A percentile compares a stretch with the other conserved stretches of the same genome.
phyloP scores from a whole-genome alignment of 2,113 vertebrate species.

The Heptranchias perlo region DNA sequence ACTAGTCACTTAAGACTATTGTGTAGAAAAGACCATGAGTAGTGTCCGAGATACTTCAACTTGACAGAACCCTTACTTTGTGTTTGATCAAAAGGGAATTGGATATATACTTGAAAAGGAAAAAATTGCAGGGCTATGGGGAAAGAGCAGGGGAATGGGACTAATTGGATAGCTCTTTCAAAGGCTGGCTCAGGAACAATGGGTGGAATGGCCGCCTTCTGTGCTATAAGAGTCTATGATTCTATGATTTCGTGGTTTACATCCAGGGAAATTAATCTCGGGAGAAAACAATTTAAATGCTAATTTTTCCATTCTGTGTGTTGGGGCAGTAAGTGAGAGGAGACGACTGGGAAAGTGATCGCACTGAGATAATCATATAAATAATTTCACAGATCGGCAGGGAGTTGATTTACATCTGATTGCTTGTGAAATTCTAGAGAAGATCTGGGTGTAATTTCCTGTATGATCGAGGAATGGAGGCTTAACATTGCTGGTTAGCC shows the following conservation, averaged over 20 bases:
- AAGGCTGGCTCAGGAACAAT: background rate
- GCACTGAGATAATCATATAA: conserved; percentile 4
- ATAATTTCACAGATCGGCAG: conserved; percentile 10
- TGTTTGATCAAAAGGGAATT: background rate
- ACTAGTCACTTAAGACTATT: background rate
- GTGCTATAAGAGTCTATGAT: background rate
- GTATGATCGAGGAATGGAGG: background rate
- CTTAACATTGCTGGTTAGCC: conserved; percentile 13
- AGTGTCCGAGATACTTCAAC: background rate
- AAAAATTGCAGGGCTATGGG: background rate
- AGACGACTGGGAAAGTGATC: background rate
- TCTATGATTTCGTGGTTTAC: background rate
- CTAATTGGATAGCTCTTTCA: background rate
- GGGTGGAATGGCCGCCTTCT: background rate
- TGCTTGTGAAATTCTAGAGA: conserved; percentile 22
- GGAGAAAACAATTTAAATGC: background rate
- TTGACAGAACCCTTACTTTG: background rate
- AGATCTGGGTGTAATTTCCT: conserved; percentile 18
- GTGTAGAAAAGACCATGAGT: background rate
- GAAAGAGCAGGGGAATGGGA: background rate
- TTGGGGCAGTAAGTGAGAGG: background rate
- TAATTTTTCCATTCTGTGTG: background rate
- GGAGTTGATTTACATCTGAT: conserved; percentile 32
- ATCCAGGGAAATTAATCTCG: background rate
- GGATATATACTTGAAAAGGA: too few species aligned